These are phyloP conservation scores for Smithornis capensis DNA, from an alignment of 2,113 vertebrate species.

Conservation along the genomic window DNA sequence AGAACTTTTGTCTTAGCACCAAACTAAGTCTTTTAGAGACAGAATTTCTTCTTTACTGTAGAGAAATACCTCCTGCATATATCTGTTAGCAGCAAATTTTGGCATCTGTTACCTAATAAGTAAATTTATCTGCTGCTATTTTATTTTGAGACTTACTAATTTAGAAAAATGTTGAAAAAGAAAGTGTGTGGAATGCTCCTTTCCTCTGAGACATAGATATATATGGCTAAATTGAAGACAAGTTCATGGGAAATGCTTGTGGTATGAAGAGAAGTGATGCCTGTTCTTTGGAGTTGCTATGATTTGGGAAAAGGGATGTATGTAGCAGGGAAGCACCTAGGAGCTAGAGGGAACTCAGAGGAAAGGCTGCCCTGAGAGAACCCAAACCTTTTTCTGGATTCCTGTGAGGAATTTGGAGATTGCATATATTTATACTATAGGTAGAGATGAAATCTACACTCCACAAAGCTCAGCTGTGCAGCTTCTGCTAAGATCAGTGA, in stretches of 20 bases:
- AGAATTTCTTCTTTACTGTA: neutral
- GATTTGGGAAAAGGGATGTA: neutral
- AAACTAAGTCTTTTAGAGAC: neutral
- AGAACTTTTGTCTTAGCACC: neutral
- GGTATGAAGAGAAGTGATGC: neutral
- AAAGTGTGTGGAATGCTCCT: neutral
- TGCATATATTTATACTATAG: neutral
- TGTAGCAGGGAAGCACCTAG: neutral
- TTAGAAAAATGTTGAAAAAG: neutral
- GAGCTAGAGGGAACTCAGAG: neutral
- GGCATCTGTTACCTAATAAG: neutral
- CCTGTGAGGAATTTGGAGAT: neutral
- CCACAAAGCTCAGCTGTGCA: neutral
- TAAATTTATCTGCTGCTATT: neutral
- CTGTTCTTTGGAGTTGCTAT: neutral
- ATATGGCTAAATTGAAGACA: neutral
- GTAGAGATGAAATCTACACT: neutral
- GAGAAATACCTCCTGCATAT: neutral
- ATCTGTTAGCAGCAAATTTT: neutral
- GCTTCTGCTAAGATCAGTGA: fast-evolving
- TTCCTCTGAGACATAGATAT: neutral
- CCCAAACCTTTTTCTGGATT: neutral
- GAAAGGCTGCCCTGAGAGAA: neutral
- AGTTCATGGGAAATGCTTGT: neutral
- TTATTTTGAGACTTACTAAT: neutral